Conservation (phyloP, 2,113 vertebrate species). For the Entomyzon cyanotis region DNA sequence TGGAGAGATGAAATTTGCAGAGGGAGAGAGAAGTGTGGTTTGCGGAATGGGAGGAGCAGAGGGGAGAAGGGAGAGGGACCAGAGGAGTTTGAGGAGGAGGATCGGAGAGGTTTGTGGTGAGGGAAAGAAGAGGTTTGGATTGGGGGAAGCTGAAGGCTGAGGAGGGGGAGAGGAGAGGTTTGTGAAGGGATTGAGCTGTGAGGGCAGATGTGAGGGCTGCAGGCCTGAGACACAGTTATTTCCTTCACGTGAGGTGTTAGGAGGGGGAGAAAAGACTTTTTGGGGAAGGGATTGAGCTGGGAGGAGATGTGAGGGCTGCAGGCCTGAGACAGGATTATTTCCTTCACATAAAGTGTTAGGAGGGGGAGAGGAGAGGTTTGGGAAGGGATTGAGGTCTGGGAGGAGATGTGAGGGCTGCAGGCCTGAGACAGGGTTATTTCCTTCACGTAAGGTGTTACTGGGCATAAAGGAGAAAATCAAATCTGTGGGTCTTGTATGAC, state of each 20-base stretch:
- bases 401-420: neutral
- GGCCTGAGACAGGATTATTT: neutral
- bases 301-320: neutral
- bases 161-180: no score
- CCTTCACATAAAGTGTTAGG: rapidly evolving
- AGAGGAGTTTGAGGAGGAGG: no score
- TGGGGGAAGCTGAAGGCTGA: no score
- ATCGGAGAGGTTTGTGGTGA: neutral
- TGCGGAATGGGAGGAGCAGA: neutral
- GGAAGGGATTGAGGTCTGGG: no score
- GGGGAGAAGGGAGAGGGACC: neutral
- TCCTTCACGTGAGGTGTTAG: rapidly evolving
- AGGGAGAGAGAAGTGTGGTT: neutral
- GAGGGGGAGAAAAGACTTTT: no score
- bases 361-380: no score
- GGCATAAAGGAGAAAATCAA: neutral
- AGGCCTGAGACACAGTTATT: neutral
- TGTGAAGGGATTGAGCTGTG: no score
- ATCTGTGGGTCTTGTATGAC: neutral
- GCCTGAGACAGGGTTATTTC: neutral
- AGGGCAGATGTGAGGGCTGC: neutral
- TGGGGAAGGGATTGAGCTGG: no score
- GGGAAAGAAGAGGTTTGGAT: neutral
- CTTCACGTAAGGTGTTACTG: rapidly evolving
- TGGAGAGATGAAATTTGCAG: neutral